These are phyloP conservation scores for Dipodomys stephensi DNA, from an alignment of 2,113 vertebrate genomes.

Conservation along the genomic window DNA sequence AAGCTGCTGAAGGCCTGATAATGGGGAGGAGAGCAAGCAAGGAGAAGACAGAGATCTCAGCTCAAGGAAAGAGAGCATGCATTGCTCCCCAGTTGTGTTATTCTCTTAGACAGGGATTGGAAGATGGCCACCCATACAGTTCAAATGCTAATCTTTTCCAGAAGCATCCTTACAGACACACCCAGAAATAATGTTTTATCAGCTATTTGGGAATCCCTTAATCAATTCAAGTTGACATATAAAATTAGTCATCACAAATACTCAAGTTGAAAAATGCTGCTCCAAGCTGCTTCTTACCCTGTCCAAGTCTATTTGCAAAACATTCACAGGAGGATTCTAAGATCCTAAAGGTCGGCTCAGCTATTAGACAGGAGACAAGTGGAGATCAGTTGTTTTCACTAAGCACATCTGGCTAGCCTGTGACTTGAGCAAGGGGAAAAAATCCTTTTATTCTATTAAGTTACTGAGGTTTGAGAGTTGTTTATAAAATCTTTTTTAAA, in stretches of 20 bases:
- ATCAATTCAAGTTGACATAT: background rate
- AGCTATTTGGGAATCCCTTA: background rate
- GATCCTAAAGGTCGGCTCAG: background rate
- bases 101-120: background rate
- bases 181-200: background rate
- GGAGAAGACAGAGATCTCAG: background rate
- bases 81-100: too few relatives aligned
- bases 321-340: background rate
- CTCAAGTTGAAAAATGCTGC: background rate
- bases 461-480: background rate
- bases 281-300: conserved; percentile 18
- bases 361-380: background rate
- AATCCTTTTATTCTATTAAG: background rate
- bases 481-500: background rate
- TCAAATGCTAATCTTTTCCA: background rate
- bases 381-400: background rate
- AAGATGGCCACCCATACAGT: background rate
- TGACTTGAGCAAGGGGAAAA: background rate
- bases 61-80: background rate
- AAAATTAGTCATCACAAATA: background rate
- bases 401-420: background rate
- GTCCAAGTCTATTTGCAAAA: background rate
- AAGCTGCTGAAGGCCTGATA: background rate
- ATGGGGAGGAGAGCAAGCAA: background rate
- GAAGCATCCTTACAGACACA: background rate